These are phyloP conservation scores for Hirundichthys speculiger DNA, from an alignment of 2,113 vertebrate genomes.

Conservation along the genomic window DNA sequence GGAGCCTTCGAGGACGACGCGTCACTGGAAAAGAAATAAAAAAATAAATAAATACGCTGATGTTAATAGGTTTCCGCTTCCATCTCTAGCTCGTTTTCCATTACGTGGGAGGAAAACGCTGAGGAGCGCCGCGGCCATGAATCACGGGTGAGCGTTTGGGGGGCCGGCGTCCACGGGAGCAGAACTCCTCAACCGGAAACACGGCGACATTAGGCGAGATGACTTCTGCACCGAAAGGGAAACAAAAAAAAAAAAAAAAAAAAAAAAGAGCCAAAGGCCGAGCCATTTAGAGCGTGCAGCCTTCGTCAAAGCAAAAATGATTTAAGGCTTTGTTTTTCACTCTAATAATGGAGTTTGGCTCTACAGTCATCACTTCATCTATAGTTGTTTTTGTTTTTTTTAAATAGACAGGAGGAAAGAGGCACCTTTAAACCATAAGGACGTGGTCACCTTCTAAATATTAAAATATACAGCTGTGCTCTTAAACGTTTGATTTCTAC, in stretches of 20 bases:
- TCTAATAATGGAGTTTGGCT: constrained; percentile 10
- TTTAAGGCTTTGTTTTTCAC: constrained; percentile 14
- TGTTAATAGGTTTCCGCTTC: constrained; percentile 20
- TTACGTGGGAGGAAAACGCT: constrained; percentile 45
- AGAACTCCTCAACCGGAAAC: constrained; percentile 51
- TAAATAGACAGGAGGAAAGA: constrained; percentile 9
- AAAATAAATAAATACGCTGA: not conserved
- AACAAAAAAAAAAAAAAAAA: constrained; percentile 26
- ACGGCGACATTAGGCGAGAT: constrained; percentile 34
- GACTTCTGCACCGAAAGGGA: constrained; percentile 37
- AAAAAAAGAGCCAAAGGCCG: no score
- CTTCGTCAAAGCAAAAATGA: constrained; percentile 50
- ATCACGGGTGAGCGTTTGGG: constrained; percentile 42
- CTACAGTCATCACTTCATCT: constrained; percentile 10
- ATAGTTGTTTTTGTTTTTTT: no score
- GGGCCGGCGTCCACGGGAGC: constrained; percentile 37
- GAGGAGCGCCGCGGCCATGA: constrained; percentile 37
- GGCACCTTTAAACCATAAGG: constrained; percentile 31
- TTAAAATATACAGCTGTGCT: no score
- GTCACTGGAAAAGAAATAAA: not conserved
- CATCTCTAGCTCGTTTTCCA: constrained; percentile 32
- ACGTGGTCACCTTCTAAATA: no score
- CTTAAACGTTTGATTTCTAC: constrained; percentile 16
- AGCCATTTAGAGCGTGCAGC: constrained; percentile 13
- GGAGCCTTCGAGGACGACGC: constrained; percentile 9